A percentile compares a stretch with the other conserved stretches of the same genome.
phyloP scores from a whole-genome alignment of 2,797 vertebrate species.

The Anableps anableps region DNA sequence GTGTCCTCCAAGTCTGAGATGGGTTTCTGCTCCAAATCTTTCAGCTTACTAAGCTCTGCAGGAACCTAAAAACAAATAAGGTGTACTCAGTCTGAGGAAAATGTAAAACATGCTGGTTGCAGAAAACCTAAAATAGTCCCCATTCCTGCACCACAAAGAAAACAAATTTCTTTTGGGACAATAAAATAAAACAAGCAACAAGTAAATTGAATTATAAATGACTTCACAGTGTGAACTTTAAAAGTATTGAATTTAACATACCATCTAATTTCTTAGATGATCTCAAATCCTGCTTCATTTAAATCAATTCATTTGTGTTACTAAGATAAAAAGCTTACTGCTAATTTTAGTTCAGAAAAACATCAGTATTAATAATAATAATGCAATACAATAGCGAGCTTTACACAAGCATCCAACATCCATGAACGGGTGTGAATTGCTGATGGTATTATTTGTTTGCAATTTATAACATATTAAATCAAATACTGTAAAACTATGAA shows the following conservation, averaged over 20 bases:
- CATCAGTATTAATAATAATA: not conserved
- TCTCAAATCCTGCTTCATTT: not conserved
- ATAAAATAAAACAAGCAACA: not conserved
- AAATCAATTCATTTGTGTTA: not conserved
- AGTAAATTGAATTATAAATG: not conserved
- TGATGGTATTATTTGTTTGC: not conserved
- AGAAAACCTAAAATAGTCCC: too few relatives aligned
- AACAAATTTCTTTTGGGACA: not conserved
- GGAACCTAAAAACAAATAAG: not conserved
- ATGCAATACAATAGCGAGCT: not conserved
- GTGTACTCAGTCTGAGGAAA: not conserved
- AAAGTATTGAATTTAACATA: not conserved
- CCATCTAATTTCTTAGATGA: not conserved
- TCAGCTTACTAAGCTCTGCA: not conserved
- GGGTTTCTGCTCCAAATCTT: not conserved
- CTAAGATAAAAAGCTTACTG: not conserved
- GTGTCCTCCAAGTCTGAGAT: not conserved
- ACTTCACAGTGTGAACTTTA: not conserved
- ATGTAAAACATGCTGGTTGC: not conserved
- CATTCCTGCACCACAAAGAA: not conserved
- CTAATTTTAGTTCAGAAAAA: too few relatives aligned
- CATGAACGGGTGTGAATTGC: not conserved
- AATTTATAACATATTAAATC: not conserved
- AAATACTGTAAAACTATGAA: not conserved
- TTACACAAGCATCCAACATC: not conserved